phyloP scores from a whole-genome alignment of 1,140 invertebrate genomes.

The Anastrepha ludens region DNA sequence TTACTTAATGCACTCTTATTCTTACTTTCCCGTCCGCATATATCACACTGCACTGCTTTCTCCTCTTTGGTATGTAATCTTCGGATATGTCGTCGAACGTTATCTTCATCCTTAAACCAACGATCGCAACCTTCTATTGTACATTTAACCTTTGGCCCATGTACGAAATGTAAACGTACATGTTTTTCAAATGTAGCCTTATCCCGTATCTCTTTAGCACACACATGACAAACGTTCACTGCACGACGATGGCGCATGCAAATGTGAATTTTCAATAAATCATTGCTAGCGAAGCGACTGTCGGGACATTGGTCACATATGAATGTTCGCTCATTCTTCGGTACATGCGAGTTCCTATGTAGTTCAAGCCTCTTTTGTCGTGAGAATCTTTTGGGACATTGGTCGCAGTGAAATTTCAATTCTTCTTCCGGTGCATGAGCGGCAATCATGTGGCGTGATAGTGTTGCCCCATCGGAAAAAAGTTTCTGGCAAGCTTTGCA shows the following conservation, averaged over 20 bases:
- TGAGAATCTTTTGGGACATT: slow-evolving; percentile 69
- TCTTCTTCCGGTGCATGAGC: slow-evolving; percentile 69
- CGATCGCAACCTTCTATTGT: slow-evolving; percentile 67
- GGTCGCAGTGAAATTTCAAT: slow-evolving; percentile 67
- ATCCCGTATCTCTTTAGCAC: slow-evolving; percentile 70
- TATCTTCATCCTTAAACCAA: slow-evolving; percentile 71
- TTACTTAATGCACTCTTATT: slow-evolving; percentile 66
- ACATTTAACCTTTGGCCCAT: slow-evolving; percentile 69
- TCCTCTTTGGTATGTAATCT: slow-evolving; percentile 68
- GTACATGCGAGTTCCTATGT: slow-evolving; percentile 69
- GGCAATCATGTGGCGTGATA: slow-evolving; percentile 67
- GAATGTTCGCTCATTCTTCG: slow-evolving; percentile 66
- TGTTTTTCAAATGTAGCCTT: slow-evolving; percentile 71
- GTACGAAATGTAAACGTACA: slow-evolving; percentile 70
- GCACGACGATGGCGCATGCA: slow-evolving; percentile 67
- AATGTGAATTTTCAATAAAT: slow-evolving; percentile 67
- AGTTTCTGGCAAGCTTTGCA: slow-evolving; percentile 70
- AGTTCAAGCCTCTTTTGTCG: slow-evolving; percentile 66
- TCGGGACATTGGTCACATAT: slow-evolving; percentile 67
- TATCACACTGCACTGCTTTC: slow-evolving; percentile 59
- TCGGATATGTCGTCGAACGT: slow-evolving; percentile 66
- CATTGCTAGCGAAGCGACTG: slow-evolving; percentile 67
- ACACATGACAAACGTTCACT: slow-evolving; percentile 70
- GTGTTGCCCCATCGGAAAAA: slow-evolving; percentile 66
- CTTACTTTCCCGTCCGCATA: slow-evolving; percentile 69